Evolutionary conservation across 2,797 vertebrate species (phyloP).

Genomic region (Sebastes alutus): DNA sequence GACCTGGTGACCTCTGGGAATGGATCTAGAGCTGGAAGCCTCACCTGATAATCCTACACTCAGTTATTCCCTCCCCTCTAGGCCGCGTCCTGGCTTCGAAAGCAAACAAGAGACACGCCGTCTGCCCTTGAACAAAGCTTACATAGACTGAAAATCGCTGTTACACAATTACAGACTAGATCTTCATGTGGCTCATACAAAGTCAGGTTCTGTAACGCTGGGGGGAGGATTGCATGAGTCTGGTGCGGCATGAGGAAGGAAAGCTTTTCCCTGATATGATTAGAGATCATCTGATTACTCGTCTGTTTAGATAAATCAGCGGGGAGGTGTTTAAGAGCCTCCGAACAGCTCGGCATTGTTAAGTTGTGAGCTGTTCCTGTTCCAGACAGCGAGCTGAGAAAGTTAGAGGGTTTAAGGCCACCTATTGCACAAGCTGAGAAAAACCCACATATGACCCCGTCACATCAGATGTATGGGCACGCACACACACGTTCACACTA

Average conservation of each 20-base stretch:
- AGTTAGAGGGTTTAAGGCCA: conserved; percentile 4
- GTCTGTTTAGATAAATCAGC: conserved; percentile 36
- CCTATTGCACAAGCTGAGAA: conserved; percentile 5
- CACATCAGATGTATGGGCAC: conserved; percentile 16
- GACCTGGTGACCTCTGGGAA: conserved; percentile 60
- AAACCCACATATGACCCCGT: conserved; percentile 3
- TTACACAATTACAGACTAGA: conserved; percentile 61
- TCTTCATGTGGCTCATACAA: conserved; percentile 7
- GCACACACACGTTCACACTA: conserved; percentile 7
- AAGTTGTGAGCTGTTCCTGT: neutral
- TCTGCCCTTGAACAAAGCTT: conserved; percentile 72
- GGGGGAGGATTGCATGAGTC: conserved; percentile 22
- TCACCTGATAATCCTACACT: conserved; percentile 67
- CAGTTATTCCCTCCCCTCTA: conserved; percentile 54
- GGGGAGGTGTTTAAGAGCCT: conserved; percentile 17
- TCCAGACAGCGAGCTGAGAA: conserved; percentile 14
- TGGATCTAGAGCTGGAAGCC: conserved; percentile 48
- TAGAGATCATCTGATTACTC: conserved; percentile 56
- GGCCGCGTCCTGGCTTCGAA: conserved; percentile 17
- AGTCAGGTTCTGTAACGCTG: conserved; percentile 20
- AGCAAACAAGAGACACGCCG: conserved; percentile 58
- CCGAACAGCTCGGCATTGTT: neutral
- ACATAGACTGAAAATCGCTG: conserved; percentile 56
- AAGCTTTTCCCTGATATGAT: conserved; percentile 41
- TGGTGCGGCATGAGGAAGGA: neutral